Percentiles rank a stretch among this genome's conserved stretches.
Evolutionary conservation across 2,113 vertebrate genomes (phyloP).

Genomic region (Pachycephala philippinensis): DNA sequence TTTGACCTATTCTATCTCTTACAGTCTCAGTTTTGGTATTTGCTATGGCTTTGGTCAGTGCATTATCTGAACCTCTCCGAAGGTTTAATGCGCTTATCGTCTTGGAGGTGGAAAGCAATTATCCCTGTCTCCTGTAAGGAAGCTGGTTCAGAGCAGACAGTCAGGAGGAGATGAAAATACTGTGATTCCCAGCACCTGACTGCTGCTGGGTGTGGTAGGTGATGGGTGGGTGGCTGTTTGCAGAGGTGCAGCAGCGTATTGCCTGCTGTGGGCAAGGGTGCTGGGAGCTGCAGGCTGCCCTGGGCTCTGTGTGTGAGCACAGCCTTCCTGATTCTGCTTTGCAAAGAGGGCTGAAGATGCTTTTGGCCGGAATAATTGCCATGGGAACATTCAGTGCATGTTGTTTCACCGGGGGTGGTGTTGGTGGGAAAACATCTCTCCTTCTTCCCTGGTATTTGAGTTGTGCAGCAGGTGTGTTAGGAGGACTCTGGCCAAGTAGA

Average conservation of each 20-base stretch:
- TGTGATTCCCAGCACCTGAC: accelerated
- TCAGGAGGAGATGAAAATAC: not conserved
- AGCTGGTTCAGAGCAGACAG: accelerated
- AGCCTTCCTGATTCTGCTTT: not conserved
- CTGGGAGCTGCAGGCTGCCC: not conserved
- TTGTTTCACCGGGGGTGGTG: not conserved
- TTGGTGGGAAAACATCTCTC: not conserved
- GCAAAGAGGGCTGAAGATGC: not conserved
- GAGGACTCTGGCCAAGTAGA: not conserved
- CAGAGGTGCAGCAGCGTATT: accelerated
- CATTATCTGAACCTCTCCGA: not conserved
- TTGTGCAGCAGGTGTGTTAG: not conserved
- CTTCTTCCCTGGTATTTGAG: not conserved
- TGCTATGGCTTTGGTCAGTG: not conserved
- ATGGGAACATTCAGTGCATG: not conserved
- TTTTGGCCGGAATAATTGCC: not conserved
- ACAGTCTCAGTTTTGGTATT: constrained; percentile 27
- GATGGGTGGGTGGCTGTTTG: not conserved
- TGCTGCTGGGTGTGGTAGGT: not conserved
- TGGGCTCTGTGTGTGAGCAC: not conserved
- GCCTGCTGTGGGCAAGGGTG: not conserved
- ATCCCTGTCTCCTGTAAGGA: not conserved
- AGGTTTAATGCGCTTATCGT: not conserved
- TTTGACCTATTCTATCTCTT: constrained; percentile 19
- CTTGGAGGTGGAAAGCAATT: not conserved